Base-by-base conservation (phyloP, 2,888 invertebrate genomes). In the Hemistola chrysoprasaria region DNA sequence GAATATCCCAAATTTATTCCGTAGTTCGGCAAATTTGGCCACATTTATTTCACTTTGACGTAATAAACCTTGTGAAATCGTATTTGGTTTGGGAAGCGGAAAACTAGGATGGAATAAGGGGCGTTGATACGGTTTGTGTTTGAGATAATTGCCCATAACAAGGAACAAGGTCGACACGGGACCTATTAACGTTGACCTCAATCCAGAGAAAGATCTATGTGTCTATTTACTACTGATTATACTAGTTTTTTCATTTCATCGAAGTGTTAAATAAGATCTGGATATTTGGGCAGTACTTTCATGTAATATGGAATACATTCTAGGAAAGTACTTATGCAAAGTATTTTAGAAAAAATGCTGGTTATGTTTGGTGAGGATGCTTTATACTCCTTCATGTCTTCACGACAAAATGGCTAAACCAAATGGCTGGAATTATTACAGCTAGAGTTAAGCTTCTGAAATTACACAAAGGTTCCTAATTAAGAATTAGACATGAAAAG, bases 1-100 rank as follows among this genome's bases (percentile, higher is more conserved):
- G 79, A 74, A 73, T 80, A 74, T 71, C 66, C 67, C 62, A 76
- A 82, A 84, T 82, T 77, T 84, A 84, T 85, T 78, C 76, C 65
- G 61, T 65, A 66, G 62, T 64, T 56, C 57, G 50, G 53, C 60
- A 55, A 51, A 65, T 67, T 61, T 61, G 56, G 56, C 55, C 57
- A 59, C 65, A 59, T 71, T 71, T 72, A 65, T 71, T 66, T 66
- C 59, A 58, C 54, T 67, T 61, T 59, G 43, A 56, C 41, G 42
- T 50, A 40, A 50, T 50, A 53, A 53, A 53, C 42, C 40, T 46
- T 26, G 39, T 36, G 28, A 40, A 44, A 47, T 47, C 41, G 43
- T 46, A 40, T 41, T 47, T 41, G 47, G 44, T 42, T 34, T 42
- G 46, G 41, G 41, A 45, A 41, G 38, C 35, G 39, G 32, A 34